phyloP scores from a whole-genome alignment of 2,888 invertebrate genomes.

The Siphlonurus alternatus region DNA sequence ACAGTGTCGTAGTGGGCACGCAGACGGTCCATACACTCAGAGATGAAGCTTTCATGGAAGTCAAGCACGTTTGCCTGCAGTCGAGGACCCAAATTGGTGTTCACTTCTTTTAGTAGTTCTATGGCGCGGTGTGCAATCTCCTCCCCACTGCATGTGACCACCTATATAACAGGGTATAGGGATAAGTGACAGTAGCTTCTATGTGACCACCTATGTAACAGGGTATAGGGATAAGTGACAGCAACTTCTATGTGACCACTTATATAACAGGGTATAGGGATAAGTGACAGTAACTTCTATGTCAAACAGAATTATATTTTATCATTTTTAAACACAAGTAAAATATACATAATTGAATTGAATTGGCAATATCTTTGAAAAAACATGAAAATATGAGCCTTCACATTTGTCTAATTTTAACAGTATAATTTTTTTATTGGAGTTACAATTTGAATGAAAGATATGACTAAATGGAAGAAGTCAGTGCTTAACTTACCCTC shows the following conservation, averaged over 20 bases:
- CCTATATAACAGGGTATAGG: constrained; percentile 33
- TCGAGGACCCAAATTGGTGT: constrained; percentile 80
- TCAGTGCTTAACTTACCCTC: constrained; percentile 41
- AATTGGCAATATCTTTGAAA: too few species aligned
- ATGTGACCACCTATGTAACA: too few species aligned
- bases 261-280: constrained; percentile 22
- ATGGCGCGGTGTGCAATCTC: constrained; percentile 88
- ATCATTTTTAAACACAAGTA: too few species aligned
- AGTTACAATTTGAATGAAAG: constrained; percentile 1
- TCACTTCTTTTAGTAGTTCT: constrained; percentile 78
- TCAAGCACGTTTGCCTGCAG: constrained; percentile 58
- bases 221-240: too few species aligned
- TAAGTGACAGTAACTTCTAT: neutral
- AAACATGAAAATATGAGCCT: too few species aligned
- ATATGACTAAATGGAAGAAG: neutral
- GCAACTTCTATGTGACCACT: constrained; percentile 79
- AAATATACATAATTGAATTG: too few species aligned
- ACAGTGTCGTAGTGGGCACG: constrained; percentile 76
- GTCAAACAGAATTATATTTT: too few species aligned
- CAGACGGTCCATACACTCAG: constrained; percentile 78
- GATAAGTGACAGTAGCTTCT: neutral
- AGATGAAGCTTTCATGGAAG: constrained; percentile 84
- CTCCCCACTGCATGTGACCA: constrained; percentile 77
- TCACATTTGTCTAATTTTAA: too few species aligned
- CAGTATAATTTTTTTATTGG: constrained; percentile 5